Conservation (phyloP, 35 echinoderm and acorn worm species). For the Heliocidaris erythrogramma region DNA sequence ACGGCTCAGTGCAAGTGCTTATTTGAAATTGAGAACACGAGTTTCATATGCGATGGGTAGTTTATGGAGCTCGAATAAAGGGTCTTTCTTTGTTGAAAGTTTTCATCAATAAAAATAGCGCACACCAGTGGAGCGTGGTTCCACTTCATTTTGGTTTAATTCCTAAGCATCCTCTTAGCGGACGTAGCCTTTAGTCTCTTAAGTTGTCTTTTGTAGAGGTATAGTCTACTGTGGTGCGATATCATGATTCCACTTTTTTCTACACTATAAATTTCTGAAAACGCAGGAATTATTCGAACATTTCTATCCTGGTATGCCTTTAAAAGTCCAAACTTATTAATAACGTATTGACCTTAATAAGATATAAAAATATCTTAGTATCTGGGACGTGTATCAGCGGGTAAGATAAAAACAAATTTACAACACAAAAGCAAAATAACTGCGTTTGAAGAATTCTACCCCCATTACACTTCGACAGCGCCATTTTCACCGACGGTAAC, state of each 20-base stretch:
- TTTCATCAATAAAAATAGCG: background rate
- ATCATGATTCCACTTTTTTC: background rate
- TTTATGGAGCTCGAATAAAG: background rate
- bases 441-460: no score
- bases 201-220: background rate
- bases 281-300: background rate
- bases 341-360: no score
- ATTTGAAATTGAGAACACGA: background rate
- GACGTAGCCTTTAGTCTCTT: background rate
- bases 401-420: no score
- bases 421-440: no score
- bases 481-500: no score
- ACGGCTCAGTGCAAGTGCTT: background rate
- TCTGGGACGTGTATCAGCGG: no score
- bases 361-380: no score
- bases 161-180: background rate
- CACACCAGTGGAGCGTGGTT: conserved; percentile 6
- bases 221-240: background rate
- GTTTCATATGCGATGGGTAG: background rate
- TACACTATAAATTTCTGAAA: background rate
- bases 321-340: no score
- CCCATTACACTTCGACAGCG: no score
- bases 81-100: background rate
- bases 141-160: background rate
- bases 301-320: no score